These are phyloP conservation scores for Tachysurus vachellii DNA, from an alignment of 2,113 vertebrate genomes.

Conservation along the genomic window DNA sequence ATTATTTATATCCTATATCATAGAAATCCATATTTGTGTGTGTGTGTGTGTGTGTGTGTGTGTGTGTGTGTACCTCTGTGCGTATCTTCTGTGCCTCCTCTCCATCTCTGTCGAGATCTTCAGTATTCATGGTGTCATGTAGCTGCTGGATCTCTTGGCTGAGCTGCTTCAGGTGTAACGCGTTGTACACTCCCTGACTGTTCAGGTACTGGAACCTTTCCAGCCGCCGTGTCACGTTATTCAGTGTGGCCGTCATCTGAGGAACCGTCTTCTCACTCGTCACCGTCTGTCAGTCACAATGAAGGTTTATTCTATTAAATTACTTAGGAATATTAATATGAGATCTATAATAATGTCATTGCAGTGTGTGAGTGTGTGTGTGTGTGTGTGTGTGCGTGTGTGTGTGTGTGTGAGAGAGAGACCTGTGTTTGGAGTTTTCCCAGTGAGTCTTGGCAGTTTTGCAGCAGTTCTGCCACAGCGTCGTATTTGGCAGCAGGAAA, in stretches of 20 bases:
- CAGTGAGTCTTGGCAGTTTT: constrained; percentile 57
- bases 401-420: neutral
- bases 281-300: constrained; percentile 51
- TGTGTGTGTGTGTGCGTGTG: neutral
- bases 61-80: neutral
- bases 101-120: constrained; percentile 53
- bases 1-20: no score
- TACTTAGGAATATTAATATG: no score
- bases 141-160: constrained; percentile 63
- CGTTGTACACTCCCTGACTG: constrained; percentile 60
- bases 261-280: constrained; percentile 57
- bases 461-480: constrained; percentile 44
- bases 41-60: neutral
- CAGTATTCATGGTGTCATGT: constrained; percentile 44
- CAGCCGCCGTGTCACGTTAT: constrained; percentile 60
- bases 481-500: constrained; percentile 65
- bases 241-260: constrained; percentile 49
- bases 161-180: constrained; percentile 59
- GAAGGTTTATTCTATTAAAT: neutral
- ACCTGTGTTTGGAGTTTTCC: constrained; percentile 59
- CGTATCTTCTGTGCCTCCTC: neutral
- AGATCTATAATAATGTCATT: neutral
- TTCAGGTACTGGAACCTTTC: constrained; percentile 64
- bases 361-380: neutral
- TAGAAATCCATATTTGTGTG: neutral